Conservation (phyloP, 1,140 invertebrate species). For the Drosophila kohkoa region DNA sequence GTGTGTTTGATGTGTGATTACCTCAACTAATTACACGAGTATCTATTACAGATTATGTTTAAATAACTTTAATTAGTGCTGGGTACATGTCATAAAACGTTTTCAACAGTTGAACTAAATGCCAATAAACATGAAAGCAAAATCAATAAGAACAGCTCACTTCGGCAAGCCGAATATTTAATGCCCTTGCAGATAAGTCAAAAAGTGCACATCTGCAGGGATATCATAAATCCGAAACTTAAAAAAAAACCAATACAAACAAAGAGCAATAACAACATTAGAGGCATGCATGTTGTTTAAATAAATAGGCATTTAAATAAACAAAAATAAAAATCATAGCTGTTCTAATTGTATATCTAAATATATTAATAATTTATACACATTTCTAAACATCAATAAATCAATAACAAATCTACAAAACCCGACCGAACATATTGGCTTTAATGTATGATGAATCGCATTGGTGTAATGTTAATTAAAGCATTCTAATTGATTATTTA, state of each 20-base stretch:
- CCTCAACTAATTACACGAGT: constrained; percentile 34
- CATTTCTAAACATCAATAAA: constrained; percentile 46
- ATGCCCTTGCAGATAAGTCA: constrained; percentile 5
- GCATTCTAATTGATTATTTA: constrained; percentile 33
- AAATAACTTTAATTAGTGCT: constrained; percentile 55
- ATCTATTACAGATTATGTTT: constrained; percentile 65
- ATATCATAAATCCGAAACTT: constrained; percentile 36
- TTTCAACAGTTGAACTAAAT: constrained; percentile 51
- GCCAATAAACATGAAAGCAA: constrained; percentile 10
- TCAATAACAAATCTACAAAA: constrained; percentile 30
- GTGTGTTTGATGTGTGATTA: constrained; percentile 28
- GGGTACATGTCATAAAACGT: constrained; percentile 82
- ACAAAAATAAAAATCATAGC: constrained; percentile 50
- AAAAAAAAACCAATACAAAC: not conserved
- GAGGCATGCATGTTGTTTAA: constrained; percentile 76
- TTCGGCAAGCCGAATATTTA: constrained; percentile 13
- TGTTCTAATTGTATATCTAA: constrained; percentile 67
- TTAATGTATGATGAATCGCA: constrained; percentile 55
- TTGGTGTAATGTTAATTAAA: constrained; percentile 50
- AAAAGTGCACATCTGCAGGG: not conserved
- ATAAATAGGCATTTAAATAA: constrained; percentile 66
- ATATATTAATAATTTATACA: constrained; percentile 61
- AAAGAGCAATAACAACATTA: constrained; percentile 49
- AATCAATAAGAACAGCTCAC: constrained; percentile 21
- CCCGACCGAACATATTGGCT: constrained; percentile 45